phyloP scores from a whole-genome alignment of 92 coral and sea anemone species.

The Parazoanthus swiftii region DNA sequence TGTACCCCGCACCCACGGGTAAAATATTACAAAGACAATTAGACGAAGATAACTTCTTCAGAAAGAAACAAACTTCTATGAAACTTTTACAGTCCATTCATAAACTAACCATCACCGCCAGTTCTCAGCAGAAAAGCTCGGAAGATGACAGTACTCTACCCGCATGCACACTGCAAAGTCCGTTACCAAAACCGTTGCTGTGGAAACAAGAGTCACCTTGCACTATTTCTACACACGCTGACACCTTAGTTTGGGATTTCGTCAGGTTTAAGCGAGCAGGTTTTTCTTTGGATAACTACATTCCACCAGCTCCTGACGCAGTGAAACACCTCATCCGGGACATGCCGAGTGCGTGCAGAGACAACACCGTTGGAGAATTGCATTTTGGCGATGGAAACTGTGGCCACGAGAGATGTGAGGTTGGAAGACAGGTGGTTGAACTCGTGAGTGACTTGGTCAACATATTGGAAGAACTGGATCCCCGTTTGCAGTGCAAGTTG shows the following conservation, averaged over 20 bases:
- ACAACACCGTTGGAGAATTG: slow-evolving; percentile 26
- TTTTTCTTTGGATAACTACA: neutral
- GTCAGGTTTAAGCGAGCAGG: neutral
- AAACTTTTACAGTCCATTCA: neutral
- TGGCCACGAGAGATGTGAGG: neutral
- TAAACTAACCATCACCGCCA: neutral
- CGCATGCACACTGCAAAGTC: no score
- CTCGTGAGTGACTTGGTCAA: slow-evolving; percentile 32
- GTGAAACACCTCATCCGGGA: neutral
- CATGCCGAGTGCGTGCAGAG: slow-evolving; percentile 2
- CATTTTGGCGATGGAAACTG: slow-evolving; percentile 21
- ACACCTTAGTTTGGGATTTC: neutral
- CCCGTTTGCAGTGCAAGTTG: slow-evolving; percentile 18
- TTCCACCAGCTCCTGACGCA: neutral
- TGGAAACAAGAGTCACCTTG: neutral
- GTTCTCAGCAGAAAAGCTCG: no score
- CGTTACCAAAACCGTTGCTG: no score
- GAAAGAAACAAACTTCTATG: neutral
- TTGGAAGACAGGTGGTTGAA: slow-evolving; percentile 4
- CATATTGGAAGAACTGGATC: slow-evolving; percentile 26
- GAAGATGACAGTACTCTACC: no score
- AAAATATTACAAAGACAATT: neutral
- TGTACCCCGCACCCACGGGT: slow-evolving; percentile 7
- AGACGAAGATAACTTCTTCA: neutral
- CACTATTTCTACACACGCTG: neutral